Base-by-base conservation (phyloP, 2,113 vertebrate genomes). In the Nycticebus coucang region DNA sequence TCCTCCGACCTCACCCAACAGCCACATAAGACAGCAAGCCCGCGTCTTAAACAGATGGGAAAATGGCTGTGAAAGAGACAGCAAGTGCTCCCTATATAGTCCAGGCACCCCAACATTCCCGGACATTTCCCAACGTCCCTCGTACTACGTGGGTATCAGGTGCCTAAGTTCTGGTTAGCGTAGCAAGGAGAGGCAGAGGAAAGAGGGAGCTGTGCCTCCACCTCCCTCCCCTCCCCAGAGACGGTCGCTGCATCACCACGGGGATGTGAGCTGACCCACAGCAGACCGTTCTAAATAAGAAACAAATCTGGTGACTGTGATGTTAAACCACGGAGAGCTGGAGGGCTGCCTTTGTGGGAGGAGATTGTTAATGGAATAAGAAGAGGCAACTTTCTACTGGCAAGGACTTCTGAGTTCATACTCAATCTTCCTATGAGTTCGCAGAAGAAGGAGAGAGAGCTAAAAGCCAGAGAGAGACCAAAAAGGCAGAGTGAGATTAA, bases 191-290 rank as follows among this genome's bases (percentile, higher is more conserved):
- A 22, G 1, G 0, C 1, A 22, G 59, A 68, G 7, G 30, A 55
- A 5, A 5, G 12, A 55, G 57, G 4, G 57, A 18, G 57, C 57
- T 21, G 19, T 22, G 8, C 10, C 2, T 0, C 55, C 2, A 2
- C 77, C 14, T 28, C n/a, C 66, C 33, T 68, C 3, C 7, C 41
- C 24, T 77, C 18, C 28, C 55, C 0, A 1, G n/a, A 45, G 66
- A 15, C 0, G 13, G 45, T 74, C 2, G 0, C 60, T 37, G 45
- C 59, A 55, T 33, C 35, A 37, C 69, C 77, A 21, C 33, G 1
- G 4, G 60, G n/a, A 21, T 21, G 0, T 33, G 1, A 60, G n/a
- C 24, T 0, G 0, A 66, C 53, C 64, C 15, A 18, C 0, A 1
- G 2, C 81, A 45, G 41, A 6, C 41, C 72, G n/a, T 3, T 26